These are phyloP conservation scores for Siniperca obscura DNA, from an alignment of 2,797 vertebrate species.

Conservation along the genomic window DNA sequence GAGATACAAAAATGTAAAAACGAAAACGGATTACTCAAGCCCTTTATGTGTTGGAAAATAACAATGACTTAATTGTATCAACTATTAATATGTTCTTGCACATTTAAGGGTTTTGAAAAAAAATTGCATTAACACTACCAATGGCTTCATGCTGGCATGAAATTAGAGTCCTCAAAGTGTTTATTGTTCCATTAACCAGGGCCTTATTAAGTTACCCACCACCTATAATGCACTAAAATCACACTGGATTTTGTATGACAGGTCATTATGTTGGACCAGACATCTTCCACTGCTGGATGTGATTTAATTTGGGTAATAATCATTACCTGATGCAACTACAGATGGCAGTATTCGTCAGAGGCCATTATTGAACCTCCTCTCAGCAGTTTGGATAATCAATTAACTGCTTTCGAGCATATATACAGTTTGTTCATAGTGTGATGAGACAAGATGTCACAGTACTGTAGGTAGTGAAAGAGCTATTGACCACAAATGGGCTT, in stretches of 20 bases:
- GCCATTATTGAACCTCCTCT: conserved; percentile 30
- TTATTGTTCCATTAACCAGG: conserved; percentile 14
- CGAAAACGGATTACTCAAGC: not conserved
- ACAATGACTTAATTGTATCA: not conserved
- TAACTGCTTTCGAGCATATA: conserved; percentile 28
- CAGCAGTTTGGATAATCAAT: conserved; percentile 33
- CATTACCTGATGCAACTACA: conserved; percentile 30
- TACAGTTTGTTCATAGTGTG: conserved; percentile 23
- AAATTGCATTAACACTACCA: not conserved
- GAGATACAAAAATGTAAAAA: not conserved
- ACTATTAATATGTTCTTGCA: not conserved
- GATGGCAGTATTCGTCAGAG: conserved; percentile 31
- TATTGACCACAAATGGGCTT: conserved; percentile 45
- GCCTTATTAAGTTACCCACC: conserved; percentile 19
- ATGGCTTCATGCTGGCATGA: not conserved
- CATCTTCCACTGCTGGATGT: not conserved
- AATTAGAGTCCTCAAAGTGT: not conserved
- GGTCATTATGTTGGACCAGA: conserved; percentile 21
- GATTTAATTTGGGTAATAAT: conserved; percentile 39
- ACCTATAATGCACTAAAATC: conserved; percentile 28
- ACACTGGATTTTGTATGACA: conserved; percentile 12
- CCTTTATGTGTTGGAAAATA: not conserved
- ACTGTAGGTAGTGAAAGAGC: conserved; percentile 36
- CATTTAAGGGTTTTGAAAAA: not conserved
- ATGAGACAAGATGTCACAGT: conserved; percentile 27